Percentiles rank a stretch among this genome's conserved stretches.
Conservation (phyloP, 2,797 vertebrate species). For the Martes flavigula region DNA sequence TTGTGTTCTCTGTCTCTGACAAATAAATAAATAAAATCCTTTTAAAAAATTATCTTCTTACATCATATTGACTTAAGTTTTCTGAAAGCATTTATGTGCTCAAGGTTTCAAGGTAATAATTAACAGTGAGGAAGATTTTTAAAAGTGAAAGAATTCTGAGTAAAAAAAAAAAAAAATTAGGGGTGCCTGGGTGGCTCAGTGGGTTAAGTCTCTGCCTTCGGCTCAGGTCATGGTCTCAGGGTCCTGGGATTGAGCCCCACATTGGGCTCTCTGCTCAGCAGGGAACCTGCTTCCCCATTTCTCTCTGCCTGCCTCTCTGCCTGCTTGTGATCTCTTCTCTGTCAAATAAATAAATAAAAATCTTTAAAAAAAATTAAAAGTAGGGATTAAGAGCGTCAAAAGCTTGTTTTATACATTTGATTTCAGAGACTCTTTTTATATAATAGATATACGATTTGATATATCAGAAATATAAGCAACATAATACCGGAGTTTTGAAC, state of each 20-base stretch:
- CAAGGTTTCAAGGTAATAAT: not conserved
- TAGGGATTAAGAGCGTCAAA: not conserved
- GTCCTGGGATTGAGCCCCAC: too few species aligned
- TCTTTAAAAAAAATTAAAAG: not conserved
- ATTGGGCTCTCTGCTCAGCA: too few species aligned
- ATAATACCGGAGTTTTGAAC: not conserved
- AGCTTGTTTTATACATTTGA: not conserved
- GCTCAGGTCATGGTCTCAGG: too few species aligned
- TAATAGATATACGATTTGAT: not conserved
- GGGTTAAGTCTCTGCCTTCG: too few species aligned
- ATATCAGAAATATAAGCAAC: not conserved
- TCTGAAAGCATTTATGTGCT: not conserved
- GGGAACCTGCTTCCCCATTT: too few species aligned
- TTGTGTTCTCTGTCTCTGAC: too few species aligned
- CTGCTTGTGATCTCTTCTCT: too few species aligned
- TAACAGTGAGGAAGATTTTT: not conserved
- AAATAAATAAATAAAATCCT: too few species aligned
- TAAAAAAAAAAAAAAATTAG: not conserved
- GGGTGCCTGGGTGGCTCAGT: too few species aligned
- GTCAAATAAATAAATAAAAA: too few species aligned
- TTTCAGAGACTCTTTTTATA: not conserved
- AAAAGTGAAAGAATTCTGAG: constrained; percentile 29
- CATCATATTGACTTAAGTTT: not conserved
- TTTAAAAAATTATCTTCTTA: not conserved
- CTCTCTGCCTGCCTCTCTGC: too few species aligned